Conservation (phyloP, 2,113 vertebrate genomes). For the Cranoglanis bouderius region DNA sequence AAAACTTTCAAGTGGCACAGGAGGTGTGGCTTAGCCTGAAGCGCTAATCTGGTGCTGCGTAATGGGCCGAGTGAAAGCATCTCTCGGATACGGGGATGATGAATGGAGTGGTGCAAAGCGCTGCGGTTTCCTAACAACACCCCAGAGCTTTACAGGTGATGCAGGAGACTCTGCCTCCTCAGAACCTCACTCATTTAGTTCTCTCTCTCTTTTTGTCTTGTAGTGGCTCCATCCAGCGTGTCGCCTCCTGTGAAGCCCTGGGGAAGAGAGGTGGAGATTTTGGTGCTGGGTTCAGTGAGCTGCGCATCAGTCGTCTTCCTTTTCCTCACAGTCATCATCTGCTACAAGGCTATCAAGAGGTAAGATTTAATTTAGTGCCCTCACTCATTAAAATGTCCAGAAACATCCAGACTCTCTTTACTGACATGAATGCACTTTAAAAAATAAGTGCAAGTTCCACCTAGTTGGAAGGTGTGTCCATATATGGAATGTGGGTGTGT, state of each 20-base stretch:
- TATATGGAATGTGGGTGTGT: background rate
- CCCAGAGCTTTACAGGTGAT: constrained; percentile 36
- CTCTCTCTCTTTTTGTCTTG: constrained; percentile 46
- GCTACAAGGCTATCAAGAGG: constrained; percentile 92
- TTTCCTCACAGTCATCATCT: constrained; percentile 82
- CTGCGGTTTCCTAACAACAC: constrained; percentile 11
- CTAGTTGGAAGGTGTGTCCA: background rate
- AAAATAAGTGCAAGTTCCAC: background rate
- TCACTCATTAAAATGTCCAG: background rate
- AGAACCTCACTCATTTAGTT: background rate
- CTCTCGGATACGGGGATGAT: constrained; percentile 38
- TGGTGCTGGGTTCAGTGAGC: constrained; percentile 77
- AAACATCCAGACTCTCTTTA: background rate
- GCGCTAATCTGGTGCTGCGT: constrained; percentile 40
- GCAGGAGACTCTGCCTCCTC: background rate
- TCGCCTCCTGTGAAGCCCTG: constrained; percentile 75
- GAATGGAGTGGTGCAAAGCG: constrained; percentile 31
- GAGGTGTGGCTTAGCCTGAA: constrained; percentile 35
- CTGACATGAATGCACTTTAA: background rate
- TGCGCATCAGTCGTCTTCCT: constrained; percentile 81
- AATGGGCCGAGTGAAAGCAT: constrained; percentile 46
- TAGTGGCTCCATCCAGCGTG: constrained; percentile 78
- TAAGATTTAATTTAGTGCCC: constrained; percentile 59
- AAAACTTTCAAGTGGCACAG: constrained; percentile 51
- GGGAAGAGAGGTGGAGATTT: constrained; percentile 76